phyloP scores from a whole-genome alignment of 1,140 invertebrate species.

The Fopius arisanus region DNA sequence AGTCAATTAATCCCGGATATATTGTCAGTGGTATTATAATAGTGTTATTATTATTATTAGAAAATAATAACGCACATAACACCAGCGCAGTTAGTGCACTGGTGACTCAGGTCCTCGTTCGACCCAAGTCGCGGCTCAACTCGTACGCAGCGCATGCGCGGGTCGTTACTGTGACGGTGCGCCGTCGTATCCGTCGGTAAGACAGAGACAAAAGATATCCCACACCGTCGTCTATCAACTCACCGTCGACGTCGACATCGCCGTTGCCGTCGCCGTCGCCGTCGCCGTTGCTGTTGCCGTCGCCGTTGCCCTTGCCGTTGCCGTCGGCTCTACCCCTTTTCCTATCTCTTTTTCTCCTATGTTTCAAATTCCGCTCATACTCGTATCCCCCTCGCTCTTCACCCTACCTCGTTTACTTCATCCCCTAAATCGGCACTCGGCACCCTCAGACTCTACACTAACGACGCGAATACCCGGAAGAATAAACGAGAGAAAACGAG shows the following conservation, averaged over 20 bases:
- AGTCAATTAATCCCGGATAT: no score
- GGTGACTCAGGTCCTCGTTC: conserved; percentile 54
- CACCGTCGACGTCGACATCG: conserved; percentile 57
- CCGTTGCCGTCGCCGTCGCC: conserved; percentile 33
- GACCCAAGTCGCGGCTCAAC: conserved; percentile 58
- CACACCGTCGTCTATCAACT: conserved; percentile 30
- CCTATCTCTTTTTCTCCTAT: conserved; percentile 16
- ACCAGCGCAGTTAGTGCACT: conserved; percentile 60
- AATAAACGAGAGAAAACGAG: conserved; percentile 25
- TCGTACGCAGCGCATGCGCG: conserved; percentile 56
- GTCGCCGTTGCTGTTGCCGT: not conserved
- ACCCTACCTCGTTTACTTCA: conserved; percentile 51
- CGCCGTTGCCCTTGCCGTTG: conserved; percentile 36
- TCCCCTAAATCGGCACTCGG: conserved; percentile 57
- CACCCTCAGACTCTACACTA: conserved; percentile 32
- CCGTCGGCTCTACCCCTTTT: conserved; percentile 35
- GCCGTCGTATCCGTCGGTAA: conserved; percentile 47
- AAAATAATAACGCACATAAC: conserved; percentile 47
- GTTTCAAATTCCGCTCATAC: conserved; percentile 12
- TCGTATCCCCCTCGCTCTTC: conserved; percentile 25
- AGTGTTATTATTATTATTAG: conserved; percentile 14
- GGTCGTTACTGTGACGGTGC: conserved; percentile 46
- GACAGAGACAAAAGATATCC: conserved; percentile 21
- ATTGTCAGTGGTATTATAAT: not conserved
- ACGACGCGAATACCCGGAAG: conserved; percentile 37